Evolutionary conservation across 2,797 vertebrate species (phyloP).

Genomic region (Muscicapa striata): DNA sequence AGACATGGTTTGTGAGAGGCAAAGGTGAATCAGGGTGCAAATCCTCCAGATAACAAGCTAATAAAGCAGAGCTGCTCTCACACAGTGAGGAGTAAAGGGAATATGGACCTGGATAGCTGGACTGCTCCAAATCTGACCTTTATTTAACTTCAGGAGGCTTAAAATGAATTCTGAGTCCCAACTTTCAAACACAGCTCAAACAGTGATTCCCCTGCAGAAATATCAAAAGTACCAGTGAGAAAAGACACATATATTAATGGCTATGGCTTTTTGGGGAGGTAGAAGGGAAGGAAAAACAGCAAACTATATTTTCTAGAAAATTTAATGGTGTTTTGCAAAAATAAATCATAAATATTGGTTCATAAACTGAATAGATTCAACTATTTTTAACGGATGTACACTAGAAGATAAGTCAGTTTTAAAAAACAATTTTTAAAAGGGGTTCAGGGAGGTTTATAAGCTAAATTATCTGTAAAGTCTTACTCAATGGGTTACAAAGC

Average conservation of each 20-base stretch:
- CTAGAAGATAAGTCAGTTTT: not conserved
- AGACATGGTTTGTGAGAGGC: not conserved
- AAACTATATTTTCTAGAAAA: not conserved
- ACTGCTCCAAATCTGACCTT: not conserved
- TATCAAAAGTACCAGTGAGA: not conserved
- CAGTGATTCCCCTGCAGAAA: not conserved
- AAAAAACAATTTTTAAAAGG: not conserved
- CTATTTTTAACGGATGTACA: not conserved
- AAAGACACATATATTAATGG: not conserved
- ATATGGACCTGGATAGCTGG: not conserved
- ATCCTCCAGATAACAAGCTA: not conserved
- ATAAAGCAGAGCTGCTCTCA: not conserved
- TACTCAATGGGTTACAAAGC: not conserved
- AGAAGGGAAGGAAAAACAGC: not conserved
- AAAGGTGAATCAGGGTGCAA: conserved; percentile 32
- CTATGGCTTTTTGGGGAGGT: not conserved
- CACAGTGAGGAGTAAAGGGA: not conserved
- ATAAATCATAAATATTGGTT: not conserved
- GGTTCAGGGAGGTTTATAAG: not conserved
- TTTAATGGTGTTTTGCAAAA: not conserved
- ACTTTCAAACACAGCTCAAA: not conserved
- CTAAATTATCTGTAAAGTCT: not conserved
- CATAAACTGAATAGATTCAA: not conserved
- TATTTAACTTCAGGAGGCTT: not conserved
- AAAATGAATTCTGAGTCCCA: not conserved